phyloP scores from a whole-genome alignment of 2,113 vertebrate genomes.

The Myocastor coypus region DNA sequence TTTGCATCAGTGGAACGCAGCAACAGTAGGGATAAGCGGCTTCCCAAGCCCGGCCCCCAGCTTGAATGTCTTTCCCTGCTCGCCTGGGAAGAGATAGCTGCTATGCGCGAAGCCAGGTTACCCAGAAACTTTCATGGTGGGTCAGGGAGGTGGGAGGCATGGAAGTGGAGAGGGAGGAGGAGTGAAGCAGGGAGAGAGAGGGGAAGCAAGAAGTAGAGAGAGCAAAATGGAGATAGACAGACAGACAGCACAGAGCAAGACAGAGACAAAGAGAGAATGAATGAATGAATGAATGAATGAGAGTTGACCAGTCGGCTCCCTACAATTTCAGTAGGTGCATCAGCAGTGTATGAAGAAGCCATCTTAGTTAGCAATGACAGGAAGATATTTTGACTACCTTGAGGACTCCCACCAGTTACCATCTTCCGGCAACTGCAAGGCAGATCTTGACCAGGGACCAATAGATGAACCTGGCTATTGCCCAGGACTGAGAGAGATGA shows the following conservation, averaged over 20 bases:
- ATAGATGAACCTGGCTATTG: background rate
- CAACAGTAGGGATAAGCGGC: background rate
- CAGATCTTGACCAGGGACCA: accelerated
- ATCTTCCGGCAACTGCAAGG: accelerated
- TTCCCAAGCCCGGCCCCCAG: background rate
- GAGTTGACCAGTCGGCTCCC: no score
- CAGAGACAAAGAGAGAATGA: background rate
- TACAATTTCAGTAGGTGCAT: background rate
- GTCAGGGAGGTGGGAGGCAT: background rate
- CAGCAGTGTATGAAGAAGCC: accelerated
- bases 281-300: background rate
- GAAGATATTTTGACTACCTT: background rate
- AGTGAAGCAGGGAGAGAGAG: no score
- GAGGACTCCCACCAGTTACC: no score
- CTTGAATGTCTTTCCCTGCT: background rate
- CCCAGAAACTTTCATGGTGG: background rate
- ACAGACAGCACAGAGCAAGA: background rate
- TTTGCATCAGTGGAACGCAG: background rate
- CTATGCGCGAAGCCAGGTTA: background rate
- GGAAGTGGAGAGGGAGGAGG: no score
- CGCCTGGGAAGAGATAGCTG: background rate
- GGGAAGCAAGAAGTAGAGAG: background rate
- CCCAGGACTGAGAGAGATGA: background rate
- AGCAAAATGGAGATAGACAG: no score
- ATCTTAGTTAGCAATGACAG: background rate